Evolutionary conservation across 2,797 vertebrate species (phyloP).

Genomic region (Amblyraja radiata): DNA sequence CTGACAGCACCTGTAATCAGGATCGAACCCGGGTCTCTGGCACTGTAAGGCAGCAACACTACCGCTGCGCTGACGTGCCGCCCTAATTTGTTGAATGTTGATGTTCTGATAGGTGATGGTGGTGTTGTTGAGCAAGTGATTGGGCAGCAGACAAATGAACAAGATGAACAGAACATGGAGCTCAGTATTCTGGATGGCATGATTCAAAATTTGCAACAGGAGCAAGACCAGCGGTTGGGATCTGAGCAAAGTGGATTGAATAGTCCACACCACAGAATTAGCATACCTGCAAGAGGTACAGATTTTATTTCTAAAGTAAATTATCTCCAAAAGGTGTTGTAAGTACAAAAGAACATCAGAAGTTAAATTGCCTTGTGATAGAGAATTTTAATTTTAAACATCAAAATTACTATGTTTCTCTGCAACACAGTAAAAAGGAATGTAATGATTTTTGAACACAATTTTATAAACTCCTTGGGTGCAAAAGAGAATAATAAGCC

Average conservation of each 20-base stretch:
- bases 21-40: too few relatives aligned
- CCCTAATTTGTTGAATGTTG: background rate
- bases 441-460: background rate
- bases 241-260: constrained; percentile 47
- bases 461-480: background rate
- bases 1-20: too few relatives aligned
- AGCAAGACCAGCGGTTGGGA: constrained; percentile 66
- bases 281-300: constrained; percentile 80
- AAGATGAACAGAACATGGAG: constrained; percentile 64
- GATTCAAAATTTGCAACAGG: constrained; percentile 75
- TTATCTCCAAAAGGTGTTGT: background rate
- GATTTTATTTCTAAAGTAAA: background rate
- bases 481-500: background rate
- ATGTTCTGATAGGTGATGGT: constrained; percentile 71
- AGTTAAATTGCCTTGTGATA: background rate
- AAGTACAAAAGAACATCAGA: background rate
- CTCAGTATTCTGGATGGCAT: constrained; percentile 75
- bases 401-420: background rate
- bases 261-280: constrained; percentile 49
- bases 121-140: constrained; percentile 97
- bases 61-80: too few relatives aligned
- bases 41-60: too few relatives aligned
- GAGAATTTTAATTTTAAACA: too few relatives aligned
- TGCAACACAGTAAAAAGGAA: background rate
- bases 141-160: constrained; percentile 80